Evolutionary conservation across 2,113 vertebrate genomes (phyloP).

Genomic region (Leiothrix lutea): DNA sequence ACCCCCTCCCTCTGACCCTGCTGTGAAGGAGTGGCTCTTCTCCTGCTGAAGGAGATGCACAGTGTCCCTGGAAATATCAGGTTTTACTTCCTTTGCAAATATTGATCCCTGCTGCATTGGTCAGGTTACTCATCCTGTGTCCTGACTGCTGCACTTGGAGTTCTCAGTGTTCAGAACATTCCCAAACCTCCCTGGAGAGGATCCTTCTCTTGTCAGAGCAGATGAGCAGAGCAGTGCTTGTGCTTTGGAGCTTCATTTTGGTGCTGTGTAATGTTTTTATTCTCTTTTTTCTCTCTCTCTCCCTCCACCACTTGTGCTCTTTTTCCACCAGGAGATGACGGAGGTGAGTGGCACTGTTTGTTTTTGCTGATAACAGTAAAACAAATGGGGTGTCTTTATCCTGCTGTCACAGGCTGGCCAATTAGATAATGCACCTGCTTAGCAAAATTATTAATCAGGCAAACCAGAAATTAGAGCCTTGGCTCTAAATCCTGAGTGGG

Average conservation of each 20-base stretch:
- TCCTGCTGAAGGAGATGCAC: not conserved
- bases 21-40: not conserved
- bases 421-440: not conserved
- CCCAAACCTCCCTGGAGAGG: not conserved
- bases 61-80: not conserved
- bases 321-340: not conserved
- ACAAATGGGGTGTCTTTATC: not conserved
- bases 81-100: not conserved
- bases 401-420: not conserved
- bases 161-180: not conserved
- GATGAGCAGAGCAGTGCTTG: not conserved
- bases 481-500: not conserved
- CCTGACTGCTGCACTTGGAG: not conserved
- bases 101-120: not conserved
- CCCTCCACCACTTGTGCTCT: not conserved
- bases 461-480: not conserved
- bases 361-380: not conserved
- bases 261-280: not conserved
- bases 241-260: not conserved
- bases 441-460: not conserved
- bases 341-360: constrained; percentile 52
- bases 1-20: not conserved
- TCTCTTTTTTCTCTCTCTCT: not conserved
- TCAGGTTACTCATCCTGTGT: not conserved
- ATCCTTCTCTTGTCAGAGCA: not conserved